Evolutionary conservation across 2,888 invertebrate species (phyloP), one percentile per base, ranked within the genome.

Genomic region (Ryuthela nishihirai): DNA sequence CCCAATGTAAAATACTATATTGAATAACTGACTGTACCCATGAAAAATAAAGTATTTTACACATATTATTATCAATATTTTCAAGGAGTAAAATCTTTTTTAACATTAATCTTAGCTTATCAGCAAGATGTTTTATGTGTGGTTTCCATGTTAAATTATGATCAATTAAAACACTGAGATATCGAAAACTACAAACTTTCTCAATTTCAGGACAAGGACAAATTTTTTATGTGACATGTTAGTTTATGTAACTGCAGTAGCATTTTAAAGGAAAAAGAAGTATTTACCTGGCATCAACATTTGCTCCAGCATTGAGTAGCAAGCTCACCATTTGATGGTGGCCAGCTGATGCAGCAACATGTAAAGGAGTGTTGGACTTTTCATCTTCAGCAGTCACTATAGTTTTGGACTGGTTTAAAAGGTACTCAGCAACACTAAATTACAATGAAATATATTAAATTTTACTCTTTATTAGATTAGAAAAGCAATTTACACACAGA

Each of bases 311-410:
- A 24, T 74, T 70, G 26, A 77, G 66, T 17, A 78, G 69, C 2
- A 72, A 68, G 17, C 67, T 53, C 2, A 70, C 71, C 2, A 74
- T 73, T 47, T 72, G 72, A 61, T 72, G 71, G 66, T 76, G 74
- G 3, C 77, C 76, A 43, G 68, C 63, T 48, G 72, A 65, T 2
- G 75, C 73, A 6, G 76, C 75, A 36, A 76, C 64, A 63, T 76
- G 76, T 7, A 76, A 69, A 1, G 76, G 70, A 0, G 75, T 75
- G 70, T 76, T 75, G 10, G 73, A 72, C 52, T 74, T 72, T 54
- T 75, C 75, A 65, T 76, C 76, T 59, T 75, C 75, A 60, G 73
- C 71, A 66, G 72, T 72, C 3, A 75, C 71, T 18, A 72, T 67
- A n/a, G 69, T 67, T 64, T 72, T 72, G 62, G 72, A 69, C 3